These are phyloP conservation scores for Aphis craccivora DNA, from an alignment of 1,140 invertebrate genomes.

Conservation along the genomic window DNA sequence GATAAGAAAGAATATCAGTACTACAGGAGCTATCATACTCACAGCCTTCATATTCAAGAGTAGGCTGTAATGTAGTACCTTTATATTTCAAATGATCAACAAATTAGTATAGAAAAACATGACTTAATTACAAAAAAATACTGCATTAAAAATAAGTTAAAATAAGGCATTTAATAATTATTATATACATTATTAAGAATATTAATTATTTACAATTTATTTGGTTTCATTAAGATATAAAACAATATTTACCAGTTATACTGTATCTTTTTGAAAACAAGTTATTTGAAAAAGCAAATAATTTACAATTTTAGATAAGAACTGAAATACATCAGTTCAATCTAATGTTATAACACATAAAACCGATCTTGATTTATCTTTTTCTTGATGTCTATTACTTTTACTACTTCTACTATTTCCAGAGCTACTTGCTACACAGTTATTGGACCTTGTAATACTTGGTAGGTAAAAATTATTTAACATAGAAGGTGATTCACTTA, in stretches of 20 bases:
- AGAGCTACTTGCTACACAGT: not conserved
- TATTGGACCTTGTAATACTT: not conserved
- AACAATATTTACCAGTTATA: not conserved
- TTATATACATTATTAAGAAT: not conserved
- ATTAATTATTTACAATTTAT: not conserved
- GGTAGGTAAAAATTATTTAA: constrained; percentile 1
- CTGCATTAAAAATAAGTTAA: not conserved
- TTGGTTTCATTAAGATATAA: not conserved
- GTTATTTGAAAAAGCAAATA: not conserved
- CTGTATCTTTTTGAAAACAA: not conserved
- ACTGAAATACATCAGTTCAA: not conserved
- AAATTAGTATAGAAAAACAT: not conserved
- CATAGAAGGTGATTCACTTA: not conserved
- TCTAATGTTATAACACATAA: constrained; percentile 53
- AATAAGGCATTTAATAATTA: not conserved
- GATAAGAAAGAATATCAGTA: not conserved
- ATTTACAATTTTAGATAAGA: not conserved
- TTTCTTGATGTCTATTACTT: not conserved
- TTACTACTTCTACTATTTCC: constrained; percentile 3
- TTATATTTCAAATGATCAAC: not conserved
- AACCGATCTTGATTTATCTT: not conserved
- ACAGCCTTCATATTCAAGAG: not conserved
- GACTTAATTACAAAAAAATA: not conserved
- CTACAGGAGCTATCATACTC: not conserved
- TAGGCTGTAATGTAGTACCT: not conserved